phyloP scores from a whole-genome alignment of 92 coral and sea anemone species.

The Heliopora coerulea region DNA sequence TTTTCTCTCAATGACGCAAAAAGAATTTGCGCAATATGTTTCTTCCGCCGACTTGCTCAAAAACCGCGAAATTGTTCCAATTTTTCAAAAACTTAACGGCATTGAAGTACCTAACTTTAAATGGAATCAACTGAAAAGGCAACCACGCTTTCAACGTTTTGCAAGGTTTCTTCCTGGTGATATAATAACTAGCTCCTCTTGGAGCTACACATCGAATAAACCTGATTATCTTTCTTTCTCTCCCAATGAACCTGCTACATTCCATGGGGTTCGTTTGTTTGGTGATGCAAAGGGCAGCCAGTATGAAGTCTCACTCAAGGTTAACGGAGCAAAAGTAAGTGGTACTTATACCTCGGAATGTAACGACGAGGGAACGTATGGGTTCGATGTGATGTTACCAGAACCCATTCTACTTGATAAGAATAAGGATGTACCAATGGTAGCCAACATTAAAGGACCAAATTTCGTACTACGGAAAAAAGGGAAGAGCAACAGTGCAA shows the following conservation, averaged over 20 bases:
- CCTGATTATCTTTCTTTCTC: slow-evolving; percentile 62
- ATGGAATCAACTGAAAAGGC: too few relatives aligned
- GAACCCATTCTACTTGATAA: slow-evolving; percentile 48
- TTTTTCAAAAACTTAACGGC: slow-evolving; percentile 50
- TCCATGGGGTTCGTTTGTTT: slow-evolving; percentile 74
- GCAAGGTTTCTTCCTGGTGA: too few relatives aligned
- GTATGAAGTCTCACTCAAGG: background rate
- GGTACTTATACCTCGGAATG: background rate
- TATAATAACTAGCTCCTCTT: background rate
- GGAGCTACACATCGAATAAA: slow-evolving; percentile 9
- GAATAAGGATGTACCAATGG: slow-evolving; percentile 52
- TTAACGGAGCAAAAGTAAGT: background rate
- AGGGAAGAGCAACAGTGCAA: slow-evolving; percentile 49
- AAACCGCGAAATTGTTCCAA: slow-evolving; percentile 58
- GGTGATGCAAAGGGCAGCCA: slow-evolving; percentile 55
- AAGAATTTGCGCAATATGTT: slow-evolving; percentile 61
- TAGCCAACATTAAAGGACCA: slow-evolving; percentile 63
- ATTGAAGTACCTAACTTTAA: background rate
- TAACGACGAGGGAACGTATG: slow-evolving; percentile 13
- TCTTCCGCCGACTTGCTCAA: slow-evolving; percentile 56
- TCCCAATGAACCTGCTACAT: slow-evolving; percentile 52
- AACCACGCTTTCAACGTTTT: too few relatives aligned
- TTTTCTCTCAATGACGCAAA: slow-evolving; percentile 73
- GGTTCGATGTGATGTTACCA: slow-evolving; percentile 66
- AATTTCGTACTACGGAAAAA: slow-evolving; percentile 68